Conservation (phyloP, 2,113 vertebrate genomes). For the Columba livia region DNA sequence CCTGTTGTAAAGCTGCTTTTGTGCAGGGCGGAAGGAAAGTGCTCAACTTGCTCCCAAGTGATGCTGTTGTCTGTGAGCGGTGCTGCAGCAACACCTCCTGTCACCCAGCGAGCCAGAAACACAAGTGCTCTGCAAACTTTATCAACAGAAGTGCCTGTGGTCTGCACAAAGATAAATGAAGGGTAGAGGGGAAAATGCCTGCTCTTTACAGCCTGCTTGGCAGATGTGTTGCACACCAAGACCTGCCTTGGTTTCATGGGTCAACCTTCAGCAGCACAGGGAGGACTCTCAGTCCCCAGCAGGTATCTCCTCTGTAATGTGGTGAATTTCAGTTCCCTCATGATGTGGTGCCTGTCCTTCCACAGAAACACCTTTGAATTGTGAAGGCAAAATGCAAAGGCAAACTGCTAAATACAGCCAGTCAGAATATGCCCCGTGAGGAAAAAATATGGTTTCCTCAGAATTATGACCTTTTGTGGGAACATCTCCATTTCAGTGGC, state of each 20-base stretch:
- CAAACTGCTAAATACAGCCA: neutral
- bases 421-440: neutral
- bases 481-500: neutral
- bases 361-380: neutral
- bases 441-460: neutral
- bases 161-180: neutral
- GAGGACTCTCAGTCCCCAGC: neutral
- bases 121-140: neutral
- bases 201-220: neutral
- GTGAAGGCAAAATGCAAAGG: neutral
- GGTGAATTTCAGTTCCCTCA: neutral
- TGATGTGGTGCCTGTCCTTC: neutral
- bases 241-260: neutral
- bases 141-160: neutral
- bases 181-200: neutral
- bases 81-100: no score
- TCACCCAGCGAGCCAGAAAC: no score
- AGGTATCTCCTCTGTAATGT: accelerated
- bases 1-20: no score
- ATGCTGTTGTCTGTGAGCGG: no score
- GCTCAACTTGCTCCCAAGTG: no score
- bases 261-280: neutral
- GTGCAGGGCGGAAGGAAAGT: no score
- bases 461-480: neutral
- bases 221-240: neutral